Conservation (phyloP, 2,888 invertebrate genomes). For the Campoletis raptor region DNA sequence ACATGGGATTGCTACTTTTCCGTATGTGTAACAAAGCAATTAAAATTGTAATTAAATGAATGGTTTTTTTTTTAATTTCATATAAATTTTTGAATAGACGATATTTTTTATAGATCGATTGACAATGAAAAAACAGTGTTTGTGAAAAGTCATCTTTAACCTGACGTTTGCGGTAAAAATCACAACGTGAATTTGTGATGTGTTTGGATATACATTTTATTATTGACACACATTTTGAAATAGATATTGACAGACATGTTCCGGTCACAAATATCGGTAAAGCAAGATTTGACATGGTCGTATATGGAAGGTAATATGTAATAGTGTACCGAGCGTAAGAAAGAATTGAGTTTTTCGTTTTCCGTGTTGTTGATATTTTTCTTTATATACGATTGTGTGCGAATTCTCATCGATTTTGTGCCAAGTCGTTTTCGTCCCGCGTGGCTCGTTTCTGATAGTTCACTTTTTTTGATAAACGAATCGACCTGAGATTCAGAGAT, state of each 20-base stretch:
- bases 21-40: too few species aligned
- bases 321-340: background rate
- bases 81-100: too few species aligned
- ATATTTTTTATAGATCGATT: too few species aligned
- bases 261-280: background rate
- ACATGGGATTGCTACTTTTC: too few species aligned
- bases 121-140: too few species aligned
- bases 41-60: too few species aligned
- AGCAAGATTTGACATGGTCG: background rate
- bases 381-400: constrained; percentile 9
- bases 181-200: background rate
- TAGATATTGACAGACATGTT: background rate
- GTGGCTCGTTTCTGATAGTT: constrained; percentile 54
- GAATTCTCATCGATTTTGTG: constrained; percentile 38
- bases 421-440: constrained; percentile 51
- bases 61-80: too few species aligned
- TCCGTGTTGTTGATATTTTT: constrained; percentile 48
- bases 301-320: background rate
- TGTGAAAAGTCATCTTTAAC: too few species aligned
- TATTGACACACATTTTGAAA: background rate
- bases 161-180: too few species aligned
- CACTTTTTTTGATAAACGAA: constrained; percentile 37
- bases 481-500: constrained; percentile 24
- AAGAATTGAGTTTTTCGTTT: constrained; percentile 16
- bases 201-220: background rate